Conservation (phyloP, 2,113 vertebrate genomes). For the Aegithalos caudatus region DNA sequence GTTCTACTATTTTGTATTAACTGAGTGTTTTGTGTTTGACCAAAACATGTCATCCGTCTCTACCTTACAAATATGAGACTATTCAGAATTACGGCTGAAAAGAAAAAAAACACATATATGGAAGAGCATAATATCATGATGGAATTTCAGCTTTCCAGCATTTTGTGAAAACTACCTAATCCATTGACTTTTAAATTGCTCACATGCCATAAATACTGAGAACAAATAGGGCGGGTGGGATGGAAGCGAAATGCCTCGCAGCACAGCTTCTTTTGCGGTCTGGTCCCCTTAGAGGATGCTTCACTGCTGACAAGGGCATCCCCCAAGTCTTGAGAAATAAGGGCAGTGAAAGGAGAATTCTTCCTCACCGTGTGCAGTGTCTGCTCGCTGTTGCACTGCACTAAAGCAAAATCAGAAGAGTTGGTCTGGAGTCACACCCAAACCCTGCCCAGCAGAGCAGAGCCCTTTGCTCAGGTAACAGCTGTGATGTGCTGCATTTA, state of each 20-base stretch:
- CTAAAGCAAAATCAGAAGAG: background rate
- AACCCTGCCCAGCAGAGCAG: background rate
- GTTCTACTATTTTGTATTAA: constrained; percentile 18
- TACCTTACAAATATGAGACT: background rate
- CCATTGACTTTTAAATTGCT: background rate
- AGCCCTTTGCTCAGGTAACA: background rate
- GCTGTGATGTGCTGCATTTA: background rate
- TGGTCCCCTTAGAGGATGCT: background rate
- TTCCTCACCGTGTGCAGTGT: background rate
- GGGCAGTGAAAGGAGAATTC: background rate
- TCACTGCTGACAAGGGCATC: background rate
- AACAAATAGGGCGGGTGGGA: background rate
- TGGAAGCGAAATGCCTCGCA: background rate
- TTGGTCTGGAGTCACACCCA: background rate
- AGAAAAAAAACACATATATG: background rate
- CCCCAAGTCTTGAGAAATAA: background rate
- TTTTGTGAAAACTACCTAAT: background rate
- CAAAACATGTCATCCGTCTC: constrained; percentile 20
- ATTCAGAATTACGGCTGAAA: background rate
- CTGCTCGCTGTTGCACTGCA: background rate
- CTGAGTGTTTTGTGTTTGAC: constrained; percentile 2
- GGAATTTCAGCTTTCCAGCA: background rate
- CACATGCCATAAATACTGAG: background rate
- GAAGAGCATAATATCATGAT: background rate
- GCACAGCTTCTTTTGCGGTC: background rate